These are phyloP conservation scores for Colletes latitarsis DNA, from an alignment of 1,140 invertebrate genomes.

Conservation along the genomic window DNA sequence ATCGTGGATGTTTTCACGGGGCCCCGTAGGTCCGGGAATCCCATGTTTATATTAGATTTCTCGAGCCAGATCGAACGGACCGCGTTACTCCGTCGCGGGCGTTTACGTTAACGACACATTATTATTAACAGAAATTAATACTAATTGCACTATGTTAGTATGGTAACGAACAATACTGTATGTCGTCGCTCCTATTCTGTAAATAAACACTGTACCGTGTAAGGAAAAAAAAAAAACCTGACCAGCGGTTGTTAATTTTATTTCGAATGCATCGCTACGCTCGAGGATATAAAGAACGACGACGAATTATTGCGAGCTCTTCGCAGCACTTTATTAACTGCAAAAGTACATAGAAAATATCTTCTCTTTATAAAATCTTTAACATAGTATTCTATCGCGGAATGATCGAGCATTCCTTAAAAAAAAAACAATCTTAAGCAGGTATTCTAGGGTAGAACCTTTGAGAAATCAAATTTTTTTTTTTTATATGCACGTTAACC, in stretches of 20 bases:
- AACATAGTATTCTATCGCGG: neutral
- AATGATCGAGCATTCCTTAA: neutral
- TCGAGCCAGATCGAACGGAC: neutral
- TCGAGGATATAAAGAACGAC: neutral
- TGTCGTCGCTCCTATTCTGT: constrained; percentile 77
- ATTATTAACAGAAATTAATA: constrained; percentile 73
- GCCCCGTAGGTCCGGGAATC: neutral
- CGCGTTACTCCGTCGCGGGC: constrained; percentile 47
- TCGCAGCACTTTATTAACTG: constrained; percentile 5
- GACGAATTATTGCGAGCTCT: neutral
- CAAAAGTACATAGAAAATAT: constrained; percentile 29
- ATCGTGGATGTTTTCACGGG: no score
- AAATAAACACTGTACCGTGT: constrained; percentile 73
- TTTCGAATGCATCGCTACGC: no score
- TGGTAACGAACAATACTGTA: constrained; percentile 72
- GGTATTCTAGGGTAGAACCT: no score
- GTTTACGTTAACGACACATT: constrained; percentile 61
- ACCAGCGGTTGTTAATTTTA: neutral
- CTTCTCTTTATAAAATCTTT: neutral
- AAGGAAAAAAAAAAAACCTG: constrained; percentile 54
- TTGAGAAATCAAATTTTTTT: no score
- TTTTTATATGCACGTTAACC: no score
- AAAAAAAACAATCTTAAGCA: neutral
- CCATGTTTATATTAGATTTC: neutral
- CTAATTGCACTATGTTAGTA: constrained; percentile 73